Percentiles rank a stretch among this genome's conserved stretches.
Evolutionary conservation across 2,888 invertebrate species (phyloP).

Genomic region (Nebria salina): DNA sequence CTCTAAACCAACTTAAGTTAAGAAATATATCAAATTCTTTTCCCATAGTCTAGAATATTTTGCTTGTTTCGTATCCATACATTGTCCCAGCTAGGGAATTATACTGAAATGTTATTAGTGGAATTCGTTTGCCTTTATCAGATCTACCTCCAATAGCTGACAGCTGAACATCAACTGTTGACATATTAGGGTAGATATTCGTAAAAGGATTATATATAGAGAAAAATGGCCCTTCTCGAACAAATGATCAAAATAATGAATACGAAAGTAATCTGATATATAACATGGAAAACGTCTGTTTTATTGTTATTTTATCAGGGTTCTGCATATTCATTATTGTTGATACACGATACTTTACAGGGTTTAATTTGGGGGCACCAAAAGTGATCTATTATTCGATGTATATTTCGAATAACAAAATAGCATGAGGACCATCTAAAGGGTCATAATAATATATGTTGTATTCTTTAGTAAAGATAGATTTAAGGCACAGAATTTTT

Average conservation of each 20-base stretch:
- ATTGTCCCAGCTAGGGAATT: constrained; percentile 24
- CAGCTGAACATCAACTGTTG: constrained; percentile 46
- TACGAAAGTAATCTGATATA: constrained; percentile 34
- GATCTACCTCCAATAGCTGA: constrained; percentile 32
- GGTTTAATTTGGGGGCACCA: background rate
- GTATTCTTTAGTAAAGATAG: background rate
- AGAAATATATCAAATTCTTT: constrained; percentile 16
- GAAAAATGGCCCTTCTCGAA: constrained; percentile 10
- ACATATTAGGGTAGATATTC: constrained; percentile 44
- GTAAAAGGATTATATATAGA: constrained; percentile 36
- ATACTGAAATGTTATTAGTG: constrained; percentile 29
- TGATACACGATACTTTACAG: constrained; percentile 4
- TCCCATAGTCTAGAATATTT: constrained; percentile 31
- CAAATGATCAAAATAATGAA: constrained; percentile 17
- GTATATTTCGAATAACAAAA: background rate
- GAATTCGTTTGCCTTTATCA: constrained; percentile 33
- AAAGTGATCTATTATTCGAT: background rate
- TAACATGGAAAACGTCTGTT: constrained; percentile 16
- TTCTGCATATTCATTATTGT: constrained; percentile 5
- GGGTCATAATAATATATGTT: background rate
- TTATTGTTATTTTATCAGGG: constrained; percentile 29
- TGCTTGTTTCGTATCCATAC: constrained; percentile 5
- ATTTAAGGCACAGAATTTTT: no score
- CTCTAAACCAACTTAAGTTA: background rate
- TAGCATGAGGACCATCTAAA: no score